A percentile compares a stretch with the other conserved stretches of the same genome.
These are phyloP conservation scores for Scaptomyza parva DNA, from an alignment of 2,888 invertebrate species.

Conservation along the genomic window DNA sequence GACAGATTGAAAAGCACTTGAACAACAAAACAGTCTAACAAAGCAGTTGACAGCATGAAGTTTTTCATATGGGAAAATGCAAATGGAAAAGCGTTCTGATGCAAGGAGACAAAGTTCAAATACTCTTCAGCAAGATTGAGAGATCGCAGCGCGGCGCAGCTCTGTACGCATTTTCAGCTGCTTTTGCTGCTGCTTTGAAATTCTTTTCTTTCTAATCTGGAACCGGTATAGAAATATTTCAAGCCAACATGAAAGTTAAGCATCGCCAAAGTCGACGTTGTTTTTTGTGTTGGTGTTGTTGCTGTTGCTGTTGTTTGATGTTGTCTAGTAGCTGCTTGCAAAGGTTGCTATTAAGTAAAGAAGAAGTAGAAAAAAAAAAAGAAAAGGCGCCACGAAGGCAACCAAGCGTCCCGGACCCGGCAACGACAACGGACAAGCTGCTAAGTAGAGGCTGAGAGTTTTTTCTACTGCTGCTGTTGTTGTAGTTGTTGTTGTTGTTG, in stretches of 20 bases:
- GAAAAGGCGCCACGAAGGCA: slow-evolving; percentile 75
- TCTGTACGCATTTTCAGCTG: slow-evolving; percentile 48
- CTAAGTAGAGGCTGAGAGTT: slow-evolving; percentile 62
- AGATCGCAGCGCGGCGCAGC: slow-evolving; percentile 19
- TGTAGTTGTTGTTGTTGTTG: slow-evolving; percentile 34
- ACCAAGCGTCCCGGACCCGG: slow-evolving; percentile 59
- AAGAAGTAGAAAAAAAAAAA: slow-evolving; percentile 32
- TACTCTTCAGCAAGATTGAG: slow-evolving; percentile 31
- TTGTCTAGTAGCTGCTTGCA: slow-evolving; percentile 61
- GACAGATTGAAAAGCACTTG: slow-evolving; percentile 69
- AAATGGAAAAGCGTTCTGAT: too few species aligned
- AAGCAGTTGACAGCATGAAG: slow-evolving; percentile 36
- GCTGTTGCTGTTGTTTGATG: slow-evolving; percentile 29
- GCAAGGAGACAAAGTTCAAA: slow-evolving; percentile 54
- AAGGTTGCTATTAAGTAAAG: slow-evolving; percentile 51
- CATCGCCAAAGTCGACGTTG: slow-evolving; percentile 40
- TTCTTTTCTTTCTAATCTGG: slow-evolving; percentile 79
- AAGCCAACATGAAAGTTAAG: slow-evolving; percentile 76
- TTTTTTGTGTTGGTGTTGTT: slow-evolving; percentile 13
- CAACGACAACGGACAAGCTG: slow-evolving; percentile 49
- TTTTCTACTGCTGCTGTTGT: too few species aligned
- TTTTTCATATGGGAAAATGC: slow-evolving; percentile 22
- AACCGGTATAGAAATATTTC: slow-evolving; percentile 77
- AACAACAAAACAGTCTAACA: slow-evolving; percentile 17
- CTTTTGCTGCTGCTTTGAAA: slow-evolving; percentile 57